These are phyloP conservation scores for Trachops cirrhosus DNA, from an alignment of 2,797 vertebrate species.

Conservation along the genomic window DNA sequence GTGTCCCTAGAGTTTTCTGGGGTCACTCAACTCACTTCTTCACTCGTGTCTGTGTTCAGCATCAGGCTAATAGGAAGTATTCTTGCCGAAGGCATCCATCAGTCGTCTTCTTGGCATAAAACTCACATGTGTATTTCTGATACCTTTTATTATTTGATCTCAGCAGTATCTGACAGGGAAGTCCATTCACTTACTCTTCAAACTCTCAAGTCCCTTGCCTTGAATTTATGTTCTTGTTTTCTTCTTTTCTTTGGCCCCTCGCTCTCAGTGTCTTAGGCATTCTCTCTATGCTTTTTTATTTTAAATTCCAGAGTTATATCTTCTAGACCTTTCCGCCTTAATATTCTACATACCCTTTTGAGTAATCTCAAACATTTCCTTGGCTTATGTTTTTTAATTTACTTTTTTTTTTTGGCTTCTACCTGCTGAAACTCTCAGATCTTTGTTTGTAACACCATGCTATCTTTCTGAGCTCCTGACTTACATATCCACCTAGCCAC, in stretches of 20 bases:
- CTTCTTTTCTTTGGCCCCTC: background rate
- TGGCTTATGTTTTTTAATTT: background rate
- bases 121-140: background rate
- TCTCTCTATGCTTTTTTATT: background rate
- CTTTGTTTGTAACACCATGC: background rate
- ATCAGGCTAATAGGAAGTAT: background rate
- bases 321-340: background rate
- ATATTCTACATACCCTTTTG: background rate
- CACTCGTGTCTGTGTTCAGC: background rate
- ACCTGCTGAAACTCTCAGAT: background rate
- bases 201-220: background rate
- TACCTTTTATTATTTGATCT: background rate
- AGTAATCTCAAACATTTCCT: background rate
- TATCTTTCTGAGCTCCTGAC: background rate
- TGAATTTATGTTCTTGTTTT: background rate
- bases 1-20: background rate
- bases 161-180: background rate
- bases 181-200: background rate
- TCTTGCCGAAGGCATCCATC: background rate
- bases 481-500: background rate
- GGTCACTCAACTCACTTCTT: background rate
- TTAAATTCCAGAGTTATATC: background rate
- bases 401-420: background rate
- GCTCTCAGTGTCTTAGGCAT: background rate
- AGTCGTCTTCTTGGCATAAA: background rate